A percentile compares a stretch with the other conserved stretches of the same genome.
Conservation (phyloP, 1,140 invertebrate genomes). For the Teleogryllus occipitalis region DNA sequence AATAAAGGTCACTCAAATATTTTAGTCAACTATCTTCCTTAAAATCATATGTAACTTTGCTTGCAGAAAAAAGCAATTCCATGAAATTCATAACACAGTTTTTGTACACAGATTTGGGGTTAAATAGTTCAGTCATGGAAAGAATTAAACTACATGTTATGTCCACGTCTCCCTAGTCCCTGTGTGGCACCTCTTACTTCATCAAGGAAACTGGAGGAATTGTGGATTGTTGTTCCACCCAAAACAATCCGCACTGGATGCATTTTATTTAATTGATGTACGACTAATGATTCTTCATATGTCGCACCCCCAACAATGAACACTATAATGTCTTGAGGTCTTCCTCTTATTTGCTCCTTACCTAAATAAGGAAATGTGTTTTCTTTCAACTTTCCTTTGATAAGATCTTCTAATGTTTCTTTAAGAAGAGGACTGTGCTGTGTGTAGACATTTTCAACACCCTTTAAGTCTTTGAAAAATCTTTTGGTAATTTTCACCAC, state of each 20-base stretch:
- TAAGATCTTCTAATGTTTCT: slow-evolving; percentile 78
- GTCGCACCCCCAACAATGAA: slow-evolving; percentile 96
- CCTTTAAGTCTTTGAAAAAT: slow-evolving; percentile 82
- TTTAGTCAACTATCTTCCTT: too few relatives aligned
- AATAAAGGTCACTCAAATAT: too few relatives aligned
- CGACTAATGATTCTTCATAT: slow-evolving; percentile 86
- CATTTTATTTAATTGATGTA: slow-evolving; percentile 74
- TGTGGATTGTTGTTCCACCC: slow-evolving; percentile 87
- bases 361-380: slow-evolving; percentile 74
- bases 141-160: too few relatives aligned
- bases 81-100: too few relatives aligned
- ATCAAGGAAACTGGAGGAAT: slow-evolving; percentile 69
- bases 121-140: too few relatives aligned
- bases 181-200: slow-evolving; percentile 51
- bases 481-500: slow-evolving; percentile 87
- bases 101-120: too few relatives aligned
- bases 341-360: slow-evolving; percentile 30
- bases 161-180: slow-evolving; percentile 21
- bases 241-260: slow-evolving; percentile 73
- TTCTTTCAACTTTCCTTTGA: slow-evolving; percentile 78
- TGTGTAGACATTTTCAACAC: slow-evolving; percentile 95
- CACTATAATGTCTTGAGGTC: slow-evolving; percentile 83
- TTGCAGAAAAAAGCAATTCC: too few relatives aligned
- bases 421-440: slow-evolving; percentile 84
- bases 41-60: too few relatives aligned